A percentile compares a stretch with the other conserved stretches of the same genome.
These are phyloP conservation scores for Melipona bicolor DNA, from an alignment of 2,888 invertebrate genomes.

Conservation along the genomic window DNA sequence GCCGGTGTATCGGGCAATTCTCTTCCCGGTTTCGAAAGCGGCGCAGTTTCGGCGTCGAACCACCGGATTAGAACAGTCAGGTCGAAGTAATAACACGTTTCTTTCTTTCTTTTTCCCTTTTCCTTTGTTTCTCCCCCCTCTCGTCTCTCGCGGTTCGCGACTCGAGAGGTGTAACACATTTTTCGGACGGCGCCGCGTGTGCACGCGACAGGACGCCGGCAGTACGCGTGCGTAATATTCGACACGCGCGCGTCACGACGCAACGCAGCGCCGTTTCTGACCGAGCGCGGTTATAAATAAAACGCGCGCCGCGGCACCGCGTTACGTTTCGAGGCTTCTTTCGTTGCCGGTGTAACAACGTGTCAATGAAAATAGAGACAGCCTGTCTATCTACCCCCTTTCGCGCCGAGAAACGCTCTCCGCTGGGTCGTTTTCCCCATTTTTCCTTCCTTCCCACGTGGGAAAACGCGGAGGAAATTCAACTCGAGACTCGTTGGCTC, in stretches of 20 bases:
- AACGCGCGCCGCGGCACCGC: constrained; percentile 61
- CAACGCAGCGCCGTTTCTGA: constrained; percentile 60
- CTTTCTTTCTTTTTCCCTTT: neutral
- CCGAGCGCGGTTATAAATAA: constrained; percentile 69
- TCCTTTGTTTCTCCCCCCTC: no score
- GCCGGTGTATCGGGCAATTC: constrained; percentile 33
- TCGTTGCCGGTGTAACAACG: constrained; percentile 64
- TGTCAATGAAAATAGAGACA: constrained; percentile 72
- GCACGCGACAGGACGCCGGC: constrained; percentile 36
- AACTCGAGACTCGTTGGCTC: neutral
- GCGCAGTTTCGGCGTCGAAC: neutral
- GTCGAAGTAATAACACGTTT: constrained; percentile 4
- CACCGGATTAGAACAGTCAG: constrained; percentile 28
- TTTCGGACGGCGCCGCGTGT: constrained; percentile 45
- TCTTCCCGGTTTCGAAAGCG: constrained; percentile 28
- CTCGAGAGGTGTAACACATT: constrained; percentile 44
- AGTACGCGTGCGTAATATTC: constrained; percentile 71
- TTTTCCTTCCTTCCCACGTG: no score
- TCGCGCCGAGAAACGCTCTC: neutral
- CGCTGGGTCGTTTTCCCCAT: no score
- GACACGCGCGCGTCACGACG: constrained; percentile 72
- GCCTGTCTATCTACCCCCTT: constrained; percentile 34
- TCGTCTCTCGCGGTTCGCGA: neutral
- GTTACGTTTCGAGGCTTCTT: constrained; percentile 63
- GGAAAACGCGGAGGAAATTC: neutral